phyloP scores from a whole-genome alignment of 2,888 invertebrate genomes.

The Cantharis flavilabris region DNA sequence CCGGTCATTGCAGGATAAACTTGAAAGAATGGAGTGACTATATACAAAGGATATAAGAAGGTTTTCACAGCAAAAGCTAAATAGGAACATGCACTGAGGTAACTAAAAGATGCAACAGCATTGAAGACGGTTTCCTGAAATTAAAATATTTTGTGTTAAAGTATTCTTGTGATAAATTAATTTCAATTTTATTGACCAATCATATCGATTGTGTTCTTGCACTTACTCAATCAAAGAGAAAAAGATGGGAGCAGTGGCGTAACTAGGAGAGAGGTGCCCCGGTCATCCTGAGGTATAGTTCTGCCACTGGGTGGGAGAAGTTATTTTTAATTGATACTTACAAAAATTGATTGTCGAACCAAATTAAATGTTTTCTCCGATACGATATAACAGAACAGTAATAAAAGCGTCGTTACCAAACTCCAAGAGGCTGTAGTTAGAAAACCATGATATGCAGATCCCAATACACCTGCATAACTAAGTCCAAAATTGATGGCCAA shows the following conservation, averaged over 20 bases:
- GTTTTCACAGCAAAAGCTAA: slow-evolving; percentile 79
- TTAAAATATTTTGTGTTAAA: slow-evolving; percentile 12
- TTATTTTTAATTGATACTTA: slow-evolving; percentile 59
- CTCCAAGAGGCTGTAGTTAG: slow-evolving; percentile 81
- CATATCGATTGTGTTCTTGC: too few relatives aligned
- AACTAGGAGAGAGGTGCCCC: too few relatives aligned
- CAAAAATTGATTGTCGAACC: slow-evolving; percentile 81
- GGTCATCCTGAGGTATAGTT: too few relatives aligned
- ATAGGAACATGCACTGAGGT: slow-evolving; percentile 78
- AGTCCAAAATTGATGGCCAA: slow-evolving; percentile 79
- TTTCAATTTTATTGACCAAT: too few relatives aligned
- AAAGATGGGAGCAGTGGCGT: too few relatives aligned
- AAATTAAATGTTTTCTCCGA: slow-evolving; percentile 77
- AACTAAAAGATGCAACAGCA: slow-evolving; percentile 74
- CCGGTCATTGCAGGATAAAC: slow-evolving; percentile 90
- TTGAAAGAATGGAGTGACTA: slow-evolving; percentile 73
- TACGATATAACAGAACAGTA: slow-evolving; percentile 77
- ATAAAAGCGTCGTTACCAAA: slow-evolving; percentile 74
- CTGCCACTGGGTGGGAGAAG: too few relatives aligned
- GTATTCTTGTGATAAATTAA: too few relatives aligned
- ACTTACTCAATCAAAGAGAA: too few relatives aligned
- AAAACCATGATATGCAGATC: slow-evolving; percentile 79
- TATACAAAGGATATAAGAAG: slow-evolving; percentile 76
- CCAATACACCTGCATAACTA: slow-evolving; percentile 72
- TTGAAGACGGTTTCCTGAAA: slow-evolving; percentile 83